A percentile compares a stretch with the other conserved stretches of the same genome.
phyloP scores from a whole-genome alignment of 1,140 invertebrate genomes.

The Solen grandis region DNA sequence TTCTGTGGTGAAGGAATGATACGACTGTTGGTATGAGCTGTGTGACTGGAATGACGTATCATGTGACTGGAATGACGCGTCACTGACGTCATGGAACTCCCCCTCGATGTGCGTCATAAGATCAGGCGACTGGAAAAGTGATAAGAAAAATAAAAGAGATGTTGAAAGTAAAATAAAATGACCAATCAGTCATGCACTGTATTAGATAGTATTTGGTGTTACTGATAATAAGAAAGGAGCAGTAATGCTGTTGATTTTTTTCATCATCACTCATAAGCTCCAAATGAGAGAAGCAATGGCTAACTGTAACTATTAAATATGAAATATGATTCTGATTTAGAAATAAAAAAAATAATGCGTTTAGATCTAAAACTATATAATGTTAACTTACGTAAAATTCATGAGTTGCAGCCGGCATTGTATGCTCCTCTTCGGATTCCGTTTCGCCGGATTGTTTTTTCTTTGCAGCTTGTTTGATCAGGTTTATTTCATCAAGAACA shows the following conservation, averaged over 20 bases:
- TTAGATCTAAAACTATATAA: no score
- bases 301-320: no score
- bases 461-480: slow-evolving; percentile 12
- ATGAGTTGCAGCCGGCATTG: slow-evolving; percentile 36
- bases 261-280: no score
- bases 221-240: background rate
- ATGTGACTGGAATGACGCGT: background rate
- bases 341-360: no score
- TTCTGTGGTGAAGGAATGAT: background rate
- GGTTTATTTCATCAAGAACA: slow-evolving; percentile 39
- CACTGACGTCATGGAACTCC: slow-evolving; percentile 8
- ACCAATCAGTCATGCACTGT: background rate
- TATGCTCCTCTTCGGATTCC: background rate
- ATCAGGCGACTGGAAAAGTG: slow-evolving; percentile 27
- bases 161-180: background rate
- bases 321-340: no score
- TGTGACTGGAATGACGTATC: background rate
- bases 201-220: no score
- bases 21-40: background rate
- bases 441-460: background rate
- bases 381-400: slow-evolving; percentile 31
- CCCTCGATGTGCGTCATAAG: slow-evolving; percentile 33
- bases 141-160: background rate
- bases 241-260: no score
- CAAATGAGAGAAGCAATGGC: no score